Conservation (phyloP, 2,797 vertebrate species). For the Leptoclinus maculatus region DNA sequence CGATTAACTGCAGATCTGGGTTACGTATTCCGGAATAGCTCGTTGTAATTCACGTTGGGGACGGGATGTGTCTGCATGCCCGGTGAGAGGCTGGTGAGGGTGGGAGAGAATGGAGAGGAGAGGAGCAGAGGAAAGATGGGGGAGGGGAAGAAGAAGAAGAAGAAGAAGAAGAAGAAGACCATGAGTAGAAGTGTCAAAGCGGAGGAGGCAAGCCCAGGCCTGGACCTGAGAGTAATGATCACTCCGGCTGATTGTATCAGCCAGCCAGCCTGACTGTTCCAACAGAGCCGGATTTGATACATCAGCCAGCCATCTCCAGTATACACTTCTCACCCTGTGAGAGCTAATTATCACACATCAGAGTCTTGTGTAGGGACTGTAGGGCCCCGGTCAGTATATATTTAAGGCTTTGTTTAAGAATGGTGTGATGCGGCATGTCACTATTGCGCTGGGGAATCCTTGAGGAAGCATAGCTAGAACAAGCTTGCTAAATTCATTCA, state of each 20-base stretch:
- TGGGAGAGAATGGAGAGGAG: constrained; percentile 49
- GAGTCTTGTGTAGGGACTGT: background rate
- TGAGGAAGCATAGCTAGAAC: background rate
- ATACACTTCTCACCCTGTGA: constrained; percentile 19
- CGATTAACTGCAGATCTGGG: constrained; percentile 62
- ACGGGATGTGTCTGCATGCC: constrained; percentile 55
- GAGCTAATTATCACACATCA: background rate
- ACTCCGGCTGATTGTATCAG: constrained; percentile 80
- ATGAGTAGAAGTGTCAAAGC: constrained; percentile 76
- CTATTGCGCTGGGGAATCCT: background rate
- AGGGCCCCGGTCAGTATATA: background rate
- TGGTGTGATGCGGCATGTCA: background rate
- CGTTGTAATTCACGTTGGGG: constrained; percentile 58
- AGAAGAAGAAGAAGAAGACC: constrained; percentile 41
- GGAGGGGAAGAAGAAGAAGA: constrained; percentile 59
- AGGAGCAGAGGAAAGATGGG: constrained; percentile 54
- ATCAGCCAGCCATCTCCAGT: constrained; percentile 31
- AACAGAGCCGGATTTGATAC: constrained; percentile 37
- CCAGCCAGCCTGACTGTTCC: constrained; percentile 58
- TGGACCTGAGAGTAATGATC: constrained; percentile 75
- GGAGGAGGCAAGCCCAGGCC: constrained; percentile 76
- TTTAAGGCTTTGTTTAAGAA: background rate
- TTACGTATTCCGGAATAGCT: constrained; percentile 58
- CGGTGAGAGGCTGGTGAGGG: constrained; percentile 58
- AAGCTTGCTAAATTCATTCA: background rate